Base-by-base conservation (phyloP, 2,797 vertebrate species). In the Tadarida brasiliensis region DNA sequence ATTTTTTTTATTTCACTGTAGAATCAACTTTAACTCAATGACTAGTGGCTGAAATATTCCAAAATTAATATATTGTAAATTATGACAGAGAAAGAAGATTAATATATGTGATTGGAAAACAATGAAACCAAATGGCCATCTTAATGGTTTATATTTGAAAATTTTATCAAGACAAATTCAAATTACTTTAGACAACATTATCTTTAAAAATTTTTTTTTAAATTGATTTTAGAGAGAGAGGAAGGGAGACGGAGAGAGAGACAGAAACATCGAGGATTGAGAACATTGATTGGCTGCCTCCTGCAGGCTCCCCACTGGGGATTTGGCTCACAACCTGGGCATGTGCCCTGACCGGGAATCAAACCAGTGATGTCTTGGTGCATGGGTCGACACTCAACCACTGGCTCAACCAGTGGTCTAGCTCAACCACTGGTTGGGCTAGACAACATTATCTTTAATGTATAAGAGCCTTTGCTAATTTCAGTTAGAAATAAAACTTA, bases 111-210 rank as follows among this genome's bases (percentile, higher is more conserved):
- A 90, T 63, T 63, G 70, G 3, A 59, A 44, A 94, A 86, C 22
- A 92, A 77, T 92, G n/a, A 94, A 68, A 85, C 4, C 7, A 85
- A 92, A n/a, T 78, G 70, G 57, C 51, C 4, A 68, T 49, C 14
- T 84, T 44, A 47, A 77, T 85, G 30, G 26, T 74, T 67, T 90
- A 20, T 77, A 56, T 20, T 70, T 94, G 44, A 71, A 65, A 63
- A 33, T 77, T 87, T 85, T 86, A 47, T 77, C 61, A 78, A 90
- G 68, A 82, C 8, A 94, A 70, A 76, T 76, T 5, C n/a, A 59
- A 84, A 54, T 81, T 87, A 90, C 44, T 70, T 83, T 56, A 95
- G 39, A 91, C 82, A 90, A 14, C 54, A 63, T 80, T 57, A 17
- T 74, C 49, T 59, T 74, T 82, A 87, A 77, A n/a, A n/a, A n/a